Base-by-base conservation (phyloP, 2,797 vertebrate genomes). In the Mormyrus proboscirostris region DNA sequence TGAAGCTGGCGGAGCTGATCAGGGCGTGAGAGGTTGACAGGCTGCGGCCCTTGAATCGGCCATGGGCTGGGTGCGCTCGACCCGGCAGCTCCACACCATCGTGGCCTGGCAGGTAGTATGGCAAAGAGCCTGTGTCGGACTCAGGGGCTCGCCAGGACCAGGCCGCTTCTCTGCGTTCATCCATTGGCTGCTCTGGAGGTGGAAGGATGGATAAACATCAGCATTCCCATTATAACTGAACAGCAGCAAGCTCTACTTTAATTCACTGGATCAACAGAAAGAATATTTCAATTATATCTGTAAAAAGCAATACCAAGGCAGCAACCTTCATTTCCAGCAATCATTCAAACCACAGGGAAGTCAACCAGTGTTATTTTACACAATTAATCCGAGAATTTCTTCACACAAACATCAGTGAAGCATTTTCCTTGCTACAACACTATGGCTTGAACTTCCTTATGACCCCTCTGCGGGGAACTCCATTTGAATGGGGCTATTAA, bases 21-120 rank as follows among this genome's bases (percentile, higher is more conserved):
- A 82, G 41, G 38, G 76, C 19, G 19, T 82, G 76, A 0, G 97
- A 97, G 49, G 97, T 96, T 4, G 98, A 99, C 91, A 98, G 92
- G 90, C 98, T 99, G 76, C 98, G 96, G 85, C 95, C 93, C 94
- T 99, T 98, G n/a, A 96, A 90, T 62, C 96, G 96, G 4, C 95
- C 96, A 88, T 95, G 94, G 69, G 95, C 89, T 0, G 92, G 92
- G 89, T 95, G 94, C 4, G 89, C 91, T 19, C 89, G 94, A 88
- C 92, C 91, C 29, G 94, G 89, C 4, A 95, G 94, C 69, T 98
- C 96, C 0, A 94, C 96, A 49, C 93, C 95, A 0, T 96, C 96
- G 38, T 96, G 97, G 0, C 95, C 91, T 0, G 97, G 92, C 91
- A 97, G 98, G 93, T 95, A 94, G 93, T 94, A 96, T 0, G 94